A percentile compares a stretch with the other conserved stretches of the same genome.
These are phyloP conservation scores for Gallinago nigripennis DNA, from an alignment of 2,797 vertebrate species.

Conservation along the genomic window DNA sequence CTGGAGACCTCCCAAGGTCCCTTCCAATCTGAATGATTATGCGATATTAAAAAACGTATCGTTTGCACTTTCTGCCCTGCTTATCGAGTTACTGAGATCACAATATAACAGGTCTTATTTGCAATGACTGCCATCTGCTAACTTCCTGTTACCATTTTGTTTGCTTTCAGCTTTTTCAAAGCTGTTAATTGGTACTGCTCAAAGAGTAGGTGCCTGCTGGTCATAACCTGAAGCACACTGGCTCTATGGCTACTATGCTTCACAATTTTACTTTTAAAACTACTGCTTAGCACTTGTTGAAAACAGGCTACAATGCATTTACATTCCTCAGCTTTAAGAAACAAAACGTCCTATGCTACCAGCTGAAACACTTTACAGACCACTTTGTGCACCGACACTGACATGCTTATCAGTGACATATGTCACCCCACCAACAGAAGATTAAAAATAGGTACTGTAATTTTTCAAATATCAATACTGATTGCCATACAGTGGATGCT, in stretches of 20 bases:
- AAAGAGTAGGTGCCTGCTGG: neutral
- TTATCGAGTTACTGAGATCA: neutral
- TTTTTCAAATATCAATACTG: neutral
- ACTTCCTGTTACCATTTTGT: neutral
- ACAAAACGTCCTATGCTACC: neutral
- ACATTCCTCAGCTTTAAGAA: neutral
- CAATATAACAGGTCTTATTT: neutral
- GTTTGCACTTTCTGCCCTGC: neutral
- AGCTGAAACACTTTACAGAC: neutral
- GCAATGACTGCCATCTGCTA: neutral
- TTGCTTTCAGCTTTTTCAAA: neutral
- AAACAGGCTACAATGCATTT: neutral
- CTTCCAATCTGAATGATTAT: neutral
- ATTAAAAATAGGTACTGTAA: neutral
- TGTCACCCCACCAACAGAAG: neutral
- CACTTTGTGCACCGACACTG: neutral
- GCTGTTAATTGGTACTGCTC: neutral
- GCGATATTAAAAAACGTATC: accelerated
- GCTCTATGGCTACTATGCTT: neutral
- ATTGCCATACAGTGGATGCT: neutral
- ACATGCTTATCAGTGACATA: neutral
- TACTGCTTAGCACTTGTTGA: neutral
- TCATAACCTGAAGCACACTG: neutral
- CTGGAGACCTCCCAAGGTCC: neutral
- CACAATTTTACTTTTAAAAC: neutral